Base-by-base conservation (phyloP, 2,113 vertebrate species). In the Phaethornis superciliosus region DNA sequence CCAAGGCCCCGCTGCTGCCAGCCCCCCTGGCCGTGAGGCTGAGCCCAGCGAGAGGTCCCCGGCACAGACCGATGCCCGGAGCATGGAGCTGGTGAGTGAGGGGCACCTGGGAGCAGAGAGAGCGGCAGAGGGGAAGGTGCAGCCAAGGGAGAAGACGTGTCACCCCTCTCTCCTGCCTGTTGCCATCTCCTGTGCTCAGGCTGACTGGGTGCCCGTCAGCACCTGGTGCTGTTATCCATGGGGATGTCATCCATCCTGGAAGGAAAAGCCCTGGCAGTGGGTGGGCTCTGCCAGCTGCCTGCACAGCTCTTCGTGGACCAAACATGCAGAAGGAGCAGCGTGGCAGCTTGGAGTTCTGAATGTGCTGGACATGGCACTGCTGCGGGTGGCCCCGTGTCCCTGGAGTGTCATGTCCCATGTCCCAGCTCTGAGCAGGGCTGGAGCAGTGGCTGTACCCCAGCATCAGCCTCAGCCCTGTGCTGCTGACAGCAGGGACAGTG, bases 81-180 rank as follows among this genome's bases (percentile, higher is more conserved):
- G 97, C 94, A 96, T 81, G 15, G 99, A 98, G 94, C 98, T 98
- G 98, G 99, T 99, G 80, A 96, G 97, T 94, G 60, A 32, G 18
- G 12, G 54, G 5, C 0, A 2, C 30, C 17, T 1, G 9, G 52
- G 70, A 42, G 37, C 56, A 6, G 1, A 1, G 20, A 13, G n/a
- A 6, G 40, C 63, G 6, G 49, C 49, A 51, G 46, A 55, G 81
- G 22, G 33, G 37, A 63, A 4, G 63, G 42, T 2, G 2, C 58
- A 22, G 58, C 44, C 18, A 33, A 4, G 51, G 22, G 37, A 21
- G 59, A 58, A 49, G 26, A 47, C 1, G 1, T 27, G 70, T 6
- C 68, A 1, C 23, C 3, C 0, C 46, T 18, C 8, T 19, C 42
- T 9, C 62, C 80, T 28, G 47, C 33, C 56, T 27, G 2, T 77